Base-by-base conservation (phyloP, 30 jellyfish, hydroid and myxozoan genomes). In the Cassiopea xamachana region DNA sequence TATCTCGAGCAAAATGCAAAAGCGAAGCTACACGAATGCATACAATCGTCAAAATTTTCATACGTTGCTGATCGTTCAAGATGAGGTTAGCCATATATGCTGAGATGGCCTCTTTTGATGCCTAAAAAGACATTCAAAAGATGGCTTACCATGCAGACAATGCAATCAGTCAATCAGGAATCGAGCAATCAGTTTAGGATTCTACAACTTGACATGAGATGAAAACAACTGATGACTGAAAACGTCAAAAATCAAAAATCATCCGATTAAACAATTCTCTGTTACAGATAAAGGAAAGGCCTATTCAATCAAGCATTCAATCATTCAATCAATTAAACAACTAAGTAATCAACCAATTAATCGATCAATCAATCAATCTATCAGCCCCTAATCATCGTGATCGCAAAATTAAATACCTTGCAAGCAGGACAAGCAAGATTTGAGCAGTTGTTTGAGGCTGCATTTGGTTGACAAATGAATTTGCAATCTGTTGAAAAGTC, bases 391-490 rank as follows among this genome's bases (percentile, higher is more conserved):
- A 3, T 55, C 64, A 55, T 3, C 64, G 12, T 10, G 12, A 55
- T 55, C 64, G 12, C 7, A 55, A 6, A 64, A 13, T 17, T 16
- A 73, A 92, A 1, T 89, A 89, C 96, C 59, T 91, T 60, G 72
- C 98, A 92, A 46, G 87, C 60, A 10, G 89, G 91, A 62, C 98
- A 92, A 51, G 82, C 18, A 59, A 86, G 71, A 44, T 61, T 45
- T 60, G 89, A 19, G 80, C 90, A 81, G 19, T 68, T 51, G 45
- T 87, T 68, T 16, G 73, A 55, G 76, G 79, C 67, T 44, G 79
- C 61, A 8, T 47, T 83, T 58, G 17, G 82, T 16, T 71, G 80
- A 43, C 76, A 83, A 8, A 87, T 79, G 17, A 78, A 83, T 47
- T 69, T 48, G 48, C 97, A 64, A 1, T 17, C 50, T 61, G 60